Evolutionary conservation across 2,113 vertebrate species (phyloP).

Genomic region (Camelus dromedarius): DNA sequence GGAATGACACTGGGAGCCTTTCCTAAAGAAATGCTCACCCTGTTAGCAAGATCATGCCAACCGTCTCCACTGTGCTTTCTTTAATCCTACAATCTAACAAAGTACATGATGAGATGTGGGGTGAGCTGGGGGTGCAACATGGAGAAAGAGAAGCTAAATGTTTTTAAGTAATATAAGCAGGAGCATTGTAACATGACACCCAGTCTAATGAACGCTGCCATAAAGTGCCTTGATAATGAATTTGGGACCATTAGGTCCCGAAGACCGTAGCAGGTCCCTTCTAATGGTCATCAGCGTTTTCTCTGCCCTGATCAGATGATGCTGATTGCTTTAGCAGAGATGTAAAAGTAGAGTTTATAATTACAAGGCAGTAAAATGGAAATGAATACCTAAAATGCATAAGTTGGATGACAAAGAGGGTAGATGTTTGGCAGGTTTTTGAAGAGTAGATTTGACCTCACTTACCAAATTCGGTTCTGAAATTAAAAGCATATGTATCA

Average conservation of each 20-base stretch:
- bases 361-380: neutral
- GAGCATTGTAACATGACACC: neutral
- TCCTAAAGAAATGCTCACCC: neutral
- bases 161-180: neutral
- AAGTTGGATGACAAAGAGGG: neutral
- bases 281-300: neutral
- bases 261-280: neutral
- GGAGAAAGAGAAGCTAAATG: neutral
- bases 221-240: neutral
- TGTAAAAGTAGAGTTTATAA: neutral
- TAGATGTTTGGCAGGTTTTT: neutral
- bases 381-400: neutral
- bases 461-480: constrained; percentile 3
- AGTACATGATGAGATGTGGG: neutral
- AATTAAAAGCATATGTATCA: neutral
- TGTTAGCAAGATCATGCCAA: neutral
- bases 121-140: neutral
- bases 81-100: neutral
- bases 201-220: neutral
- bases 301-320: neutral
- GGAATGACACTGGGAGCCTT: neutral
- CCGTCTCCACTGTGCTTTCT: neutral
- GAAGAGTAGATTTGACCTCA: neutral
- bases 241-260: neutral
- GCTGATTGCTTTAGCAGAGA: neutral